These are phyloP conservation scores for Spisula solida DNA, from an alignment of 2,888 invertebrate species.

Conservation along the genomic window DNA sequence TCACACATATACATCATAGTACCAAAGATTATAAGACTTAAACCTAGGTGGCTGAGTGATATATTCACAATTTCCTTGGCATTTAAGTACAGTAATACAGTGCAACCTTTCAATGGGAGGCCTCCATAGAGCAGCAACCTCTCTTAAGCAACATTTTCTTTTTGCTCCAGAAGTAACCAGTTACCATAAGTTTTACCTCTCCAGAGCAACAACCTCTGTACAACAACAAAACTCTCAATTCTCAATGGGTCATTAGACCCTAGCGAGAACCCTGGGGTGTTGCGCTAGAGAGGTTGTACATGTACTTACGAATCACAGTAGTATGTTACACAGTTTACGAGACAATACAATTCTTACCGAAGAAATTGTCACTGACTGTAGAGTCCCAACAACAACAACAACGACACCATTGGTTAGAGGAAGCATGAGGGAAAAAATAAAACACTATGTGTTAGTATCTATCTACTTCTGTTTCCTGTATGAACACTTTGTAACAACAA, in stretches of 20 bases:
- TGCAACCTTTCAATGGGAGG: no score
- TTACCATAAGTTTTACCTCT: no score
- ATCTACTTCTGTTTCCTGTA: conserved; percentile 27
- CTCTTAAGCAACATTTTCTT: no score
- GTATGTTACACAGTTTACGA: neutral
- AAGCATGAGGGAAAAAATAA: conserved; percentile 54
- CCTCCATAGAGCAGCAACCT: no score
- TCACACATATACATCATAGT: neutral
- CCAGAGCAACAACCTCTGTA: no score
- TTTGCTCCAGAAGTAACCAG: no score
- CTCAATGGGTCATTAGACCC: no score
- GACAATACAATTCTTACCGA: conserved; percentile 93
- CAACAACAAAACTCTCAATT: no score
- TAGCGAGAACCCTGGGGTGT: no score
- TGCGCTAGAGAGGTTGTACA: no score
- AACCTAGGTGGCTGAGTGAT: neutral
- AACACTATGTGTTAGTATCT: conserved; percentile 63
- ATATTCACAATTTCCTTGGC: neutral
- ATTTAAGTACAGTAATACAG: neutral
- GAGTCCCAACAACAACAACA: conserved; percentile 56
- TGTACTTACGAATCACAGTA: no score
- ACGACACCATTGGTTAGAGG: conserved; percentile 31
- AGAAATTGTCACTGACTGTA: conserved; percentile 99
- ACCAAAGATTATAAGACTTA: neutral
- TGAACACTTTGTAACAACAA: neutral